Evolutionary conservation across 1,140 invertebrate genomes (phyloP), one percentile per base, ranked within the genome.

Genomic region (Cyclargus thomasi): DNA sequence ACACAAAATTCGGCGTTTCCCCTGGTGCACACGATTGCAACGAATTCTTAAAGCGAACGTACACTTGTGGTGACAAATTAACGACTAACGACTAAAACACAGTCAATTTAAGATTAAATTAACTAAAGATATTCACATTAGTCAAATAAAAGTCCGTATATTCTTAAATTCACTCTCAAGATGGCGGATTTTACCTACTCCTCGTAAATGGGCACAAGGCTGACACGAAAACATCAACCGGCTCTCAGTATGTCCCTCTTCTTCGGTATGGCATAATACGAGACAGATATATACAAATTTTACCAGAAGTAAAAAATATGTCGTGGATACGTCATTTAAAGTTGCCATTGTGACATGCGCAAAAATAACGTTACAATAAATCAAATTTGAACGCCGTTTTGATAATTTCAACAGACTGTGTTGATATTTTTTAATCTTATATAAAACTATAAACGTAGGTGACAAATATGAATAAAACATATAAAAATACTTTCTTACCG

Each of bases 151-250:
- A 91, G 81, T 89, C 85, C 84, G 84, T 81, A 87, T 85, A 90
- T 86, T 88, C 84, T 88, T 90, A 85, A 90, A 90, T 88, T 84
- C 85, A 90, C 86, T 91, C 88, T 90, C 88, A 91, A 91, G 90
- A 91, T 91, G 90, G 90, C 90, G 88, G 90, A 90, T 88, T 89
- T 90, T 88, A 88, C 86, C 85, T 89, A 90, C 85, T 88, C 80
- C 82, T 88, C 85, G 85, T 88, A 89, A 90, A 90, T 88, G 88
- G 85, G 88, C 82, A 90, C 90, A 90, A 89, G 85, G 90, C 87
- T 91, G 90, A 90, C 90, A 91, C 85, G 87, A 88, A 86, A 89
- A 88, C 89, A 90, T 88, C 85, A 88, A 88, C 86, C 86, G 83
- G 82, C 86, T 83, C 85, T 87, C 80, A 86, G 86, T 82, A 80